phyloP scores from a whole-genome alignment of 30 jellyfish, hydroid and myxozoan genomes.

The Aurelia coerulea region DNA sequence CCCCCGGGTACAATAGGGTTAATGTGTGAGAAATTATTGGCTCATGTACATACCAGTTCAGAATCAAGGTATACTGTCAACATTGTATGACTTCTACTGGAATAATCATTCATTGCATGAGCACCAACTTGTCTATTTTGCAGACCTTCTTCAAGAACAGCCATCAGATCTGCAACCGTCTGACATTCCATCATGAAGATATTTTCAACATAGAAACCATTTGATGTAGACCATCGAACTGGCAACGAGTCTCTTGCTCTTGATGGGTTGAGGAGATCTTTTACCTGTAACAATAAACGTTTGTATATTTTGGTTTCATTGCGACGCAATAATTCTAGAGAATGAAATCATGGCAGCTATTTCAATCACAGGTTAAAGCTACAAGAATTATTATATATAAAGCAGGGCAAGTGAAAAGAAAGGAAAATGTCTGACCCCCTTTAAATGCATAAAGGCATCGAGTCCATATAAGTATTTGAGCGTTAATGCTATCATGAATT shows the following conservation, averaged over 20 bases:
- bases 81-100: conserved; percentile 98
- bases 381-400: too few relatives aligned
- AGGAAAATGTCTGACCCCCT: too few relatives aligned
- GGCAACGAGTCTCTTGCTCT: conserved; percentile 87
- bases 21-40: too few relatives aligned
- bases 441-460: too few relatives aligned
- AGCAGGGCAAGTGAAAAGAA: too few relatives aligned
- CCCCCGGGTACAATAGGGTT: too few relatives aligned
- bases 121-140: conserved; percentile 90
- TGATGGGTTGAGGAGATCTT: conserved; percentile 95
- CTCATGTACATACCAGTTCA: conserved; percentile 48
- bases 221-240: conserved; percentile 91
- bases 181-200: conserved; percentile 87
- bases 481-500: too few relatives aligned
- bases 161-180: conserved; percentile 77
- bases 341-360: too few relatives aligned
- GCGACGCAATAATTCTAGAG: too few relatives aligned
- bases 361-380: too few relatives aligned
- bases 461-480: too few relatives aligned
- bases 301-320: too few relatives aligned
- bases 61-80: conserved; percentile 86
- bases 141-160: conserved; percentile 83
- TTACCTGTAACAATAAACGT: conserved; percentile 58
- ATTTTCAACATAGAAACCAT: conserved; percentile 95
- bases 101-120: conserved; percentile 93